These are phyloP conservation scores for Parotia lawesii DNA, from an alignment of 2,113 vertebrate species.

Conservation along the genomic window DNA sequence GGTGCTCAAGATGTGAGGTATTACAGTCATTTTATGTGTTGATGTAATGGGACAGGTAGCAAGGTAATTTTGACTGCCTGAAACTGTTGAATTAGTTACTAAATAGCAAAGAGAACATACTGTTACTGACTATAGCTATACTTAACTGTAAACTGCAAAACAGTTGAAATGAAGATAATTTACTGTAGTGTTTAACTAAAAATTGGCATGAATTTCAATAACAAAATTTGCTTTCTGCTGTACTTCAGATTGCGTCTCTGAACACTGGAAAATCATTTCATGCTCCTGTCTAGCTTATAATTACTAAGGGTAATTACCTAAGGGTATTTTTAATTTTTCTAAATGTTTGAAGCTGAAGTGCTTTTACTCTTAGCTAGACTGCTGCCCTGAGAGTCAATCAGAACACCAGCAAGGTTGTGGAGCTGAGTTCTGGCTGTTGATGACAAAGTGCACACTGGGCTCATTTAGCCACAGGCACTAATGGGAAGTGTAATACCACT, in stretches of 20 bases:
- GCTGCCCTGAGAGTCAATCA: background rate
- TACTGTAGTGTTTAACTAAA: background rate
- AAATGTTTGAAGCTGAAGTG: background rate
- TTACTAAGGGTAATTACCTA: background rate
- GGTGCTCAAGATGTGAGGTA: background rate
- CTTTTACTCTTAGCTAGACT: background rate
- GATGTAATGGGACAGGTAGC: background rate
- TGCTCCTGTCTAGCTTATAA: background rate
- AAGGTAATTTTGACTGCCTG: background rate
- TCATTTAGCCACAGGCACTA: background rate
- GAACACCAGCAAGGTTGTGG: background rate
- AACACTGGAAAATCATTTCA: background rate
- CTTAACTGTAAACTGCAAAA: background rate
- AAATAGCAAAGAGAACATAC: background rate
- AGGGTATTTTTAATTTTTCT: conserved; percentile 2
- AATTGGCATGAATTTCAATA: background rate
- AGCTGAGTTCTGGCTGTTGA: background rate
- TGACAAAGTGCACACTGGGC: background rate
- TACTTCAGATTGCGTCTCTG: background rate
- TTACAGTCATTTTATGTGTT: background rate
- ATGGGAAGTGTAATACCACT: background rate
- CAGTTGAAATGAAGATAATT: background rate
- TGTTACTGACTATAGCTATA: background rate
- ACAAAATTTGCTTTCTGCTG: background rate
- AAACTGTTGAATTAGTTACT: background rate